Base-by-base conservation (phyloP, 2,797 vertebrate genomes). In the Heterohyrax brucei region DNA sequence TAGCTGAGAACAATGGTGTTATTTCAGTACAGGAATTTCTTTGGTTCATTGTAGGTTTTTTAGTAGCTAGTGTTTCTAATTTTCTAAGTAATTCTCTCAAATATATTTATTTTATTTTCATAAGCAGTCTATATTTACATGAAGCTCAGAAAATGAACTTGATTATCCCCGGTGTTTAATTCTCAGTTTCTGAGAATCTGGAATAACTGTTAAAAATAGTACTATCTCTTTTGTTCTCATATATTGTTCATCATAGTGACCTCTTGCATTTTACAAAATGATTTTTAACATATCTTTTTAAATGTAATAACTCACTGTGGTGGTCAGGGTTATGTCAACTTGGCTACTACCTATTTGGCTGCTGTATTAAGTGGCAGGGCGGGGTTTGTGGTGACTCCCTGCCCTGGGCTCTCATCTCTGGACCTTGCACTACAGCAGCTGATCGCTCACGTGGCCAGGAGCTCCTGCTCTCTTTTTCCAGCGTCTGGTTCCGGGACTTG, bases 11-110 rank as follows among this genome's bases (percentile, higher is more conserved):
- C 5, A 64, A 50, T 79, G 78, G 46, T 73, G 3, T 50, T 50
- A 39, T 10, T 75, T 83, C 21, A 70, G 24, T 2, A 19, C 10
- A 90, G 26, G 7, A 33, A 68, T 61, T 53, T 80, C 10, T 19
- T 61, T 59, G 62, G 79, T 94, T 81, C 22, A 30, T 77, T 56
- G n/a, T 73, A 21, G 6, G 9, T 46, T 64, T 9, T 95, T 89
- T 90, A 79, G 33, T 73, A 81, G 62, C n/a, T 73, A 28, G n/a
- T 70, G 4, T n/a, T 72, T 83, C 50, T 92, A 59, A 64, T 92
- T 39, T 68, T 70, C 24, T 79, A 76, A 22, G 46, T 70, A 72
- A 95, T 64, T 72, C n/a, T 13, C 16, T 84, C 48, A 72, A 59
- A 9, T 53, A 10, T 39, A 64, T 72, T 79, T 46, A 82, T 30